Evolutionary conservation across 2,888 invertebrate genomes (phyloP), one percentile per base, ranked within the genome.

Genomic region (Megaustenia siamemsis): DNA sequence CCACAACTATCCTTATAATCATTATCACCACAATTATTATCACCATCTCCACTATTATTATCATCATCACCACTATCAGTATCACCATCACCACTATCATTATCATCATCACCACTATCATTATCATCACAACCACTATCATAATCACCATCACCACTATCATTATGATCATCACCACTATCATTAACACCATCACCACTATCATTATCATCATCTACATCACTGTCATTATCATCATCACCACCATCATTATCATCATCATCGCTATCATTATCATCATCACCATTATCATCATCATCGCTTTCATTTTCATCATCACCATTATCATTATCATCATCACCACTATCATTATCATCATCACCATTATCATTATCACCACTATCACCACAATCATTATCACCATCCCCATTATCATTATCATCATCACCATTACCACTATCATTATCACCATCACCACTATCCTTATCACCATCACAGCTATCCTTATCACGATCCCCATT

Each of bases 401-500:
- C 49, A 49, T 49, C 49, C 8, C 18, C 18, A 28, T 38, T 35
- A 69, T 45, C n/a, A 43, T 18, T 28, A 18, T 56, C 43, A 38
- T 60, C 56, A 32, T 78, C 49, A 49, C 49, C 49, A 49, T 18
- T 18, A 18, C 18, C 49, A 49, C 18, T 18, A 49, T 49, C 49
- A 49, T 49, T 18, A 49, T n/a, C n/a, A n/a, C n/a, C n/a, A n/a
- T n/a, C n/a, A n/a, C n/a, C n/a, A n/a, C n/a, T n/a, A n/a, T n/a
- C 18, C 49, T 49, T 18, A 49, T 49, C 56, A 53, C 4, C 38
- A 24, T 77, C 56, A 56, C 56, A 8, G 53, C 49, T 53, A 77
- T 18, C 49, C 10, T 49, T 18, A 49, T 49, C 77, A 53, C 53
- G 53, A 77, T 79, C 79, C 60, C 49, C 80, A 81, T 81, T 69